phyloP scores from a whole-genome alignment of 2,797 vertebrate species.

The Perodicticus potto region DNA sequence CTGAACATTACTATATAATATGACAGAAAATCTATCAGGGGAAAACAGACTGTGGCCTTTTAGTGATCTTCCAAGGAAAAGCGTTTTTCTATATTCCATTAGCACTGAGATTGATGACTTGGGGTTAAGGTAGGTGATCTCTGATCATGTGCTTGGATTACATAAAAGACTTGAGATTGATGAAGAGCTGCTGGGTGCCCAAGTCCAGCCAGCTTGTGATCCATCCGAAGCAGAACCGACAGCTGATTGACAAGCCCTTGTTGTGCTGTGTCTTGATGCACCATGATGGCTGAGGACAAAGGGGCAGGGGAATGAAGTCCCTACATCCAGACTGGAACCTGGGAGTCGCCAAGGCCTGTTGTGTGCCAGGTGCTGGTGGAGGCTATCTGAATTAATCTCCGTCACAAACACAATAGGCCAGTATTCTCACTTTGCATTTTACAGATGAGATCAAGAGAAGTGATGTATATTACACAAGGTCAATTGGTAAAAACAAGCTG shows the following conservation, averaged over 20 bases:
- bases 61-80: constrained; percentile 65
- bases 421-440: neutral
- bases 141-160: constrained; percentile 63
- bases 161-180: constrained; percentile 51
- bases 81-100: constrained; percentile 73
- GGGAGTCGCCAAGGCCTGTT: neutral
- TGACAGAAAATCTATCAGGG: constrained; percentile 80
- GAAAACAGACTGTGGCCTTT: constrained; percentile 75
- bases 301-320: neutral
- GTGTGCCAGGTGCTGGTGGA: neutral
- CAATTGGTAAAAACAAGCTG: neutral
- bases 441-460: neutral
- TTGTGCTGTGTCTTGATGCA: neutral
- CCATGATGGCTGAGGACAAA: neutral
- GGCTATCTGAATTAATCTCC: neutral
- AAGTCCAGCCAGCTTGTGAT: neutral
- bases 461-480: neutral
- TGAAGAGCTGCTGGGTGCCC: neutral
- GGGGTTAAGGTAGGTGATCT: constrained; percentile 53
- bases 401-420: neutral
- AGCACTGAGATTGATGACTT: constrained; percentile 74
- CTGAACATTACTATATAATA: constrained; percentile 73
- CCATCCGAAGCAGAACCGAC: neutral
- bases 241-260: neutral
- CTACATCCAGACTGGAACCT: neutral